Evolutionary conservation across 92 coral and sea anemone genomes (phyloP), one percentile per base, ranked within the genome.

Genomic region (Parazoanthus atlanticus): DNA sequence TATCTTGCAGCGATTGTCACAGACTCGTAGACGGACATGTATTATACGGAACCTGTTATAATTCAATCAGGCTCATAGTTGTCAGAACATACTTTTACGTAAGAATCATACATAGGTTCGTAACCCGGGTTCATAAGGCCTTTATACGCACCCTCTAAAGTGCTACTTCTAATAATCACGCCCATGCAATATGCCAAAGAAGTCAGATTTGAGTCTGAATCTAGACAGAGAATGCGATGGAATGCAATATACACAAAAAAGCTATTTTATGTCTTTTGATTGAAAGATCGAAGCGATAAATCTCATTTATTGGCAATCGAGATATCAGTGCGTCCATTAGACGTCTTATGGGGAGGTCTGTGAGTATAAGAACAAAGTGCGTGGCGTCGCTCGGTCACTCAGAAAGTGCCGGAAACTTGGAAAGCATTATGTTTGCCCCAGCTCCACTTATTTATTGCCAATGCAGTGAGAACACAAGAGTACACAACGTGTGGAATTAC

Each of bases 331-430:
- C 70, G 31, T 81, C 90, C 91, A 91, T 93, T 94, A 89, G 74
- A 89, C 49, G 54, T 33, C 82, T 74, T 73, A 88, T 84, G 85
- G 95, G 95, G 98, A 93, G 98, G 95, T 95, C 95, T 93, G 93
- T 93, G 89, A 91, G 90, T 90, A 78, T 86, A 91, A 89, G 30
- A 82, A 6, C 28, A 33, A 6, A 66, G 13, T 74, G 3, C 19
- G 15, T 46, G 61, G 77, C 64, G 65, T 84, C 58, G 65, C 25
- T 70, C 87, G 28, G 33, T 28, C 47, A 26, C 74, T 65, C 34
- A 30, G 76, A 75, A 74, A 70, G 52, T 61, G 74, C 6, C 33
- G 76, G 16, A 74, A 46, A 70, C 64, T 49, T 41, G 17, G 15
- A 25, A 46, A 74, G 33, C 67, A 43, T 26, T 6, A 84, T 84